phyloP scores from a whole-genome alignment of 2,888 invertebrate genomes.

The Machimus rusticus region DNA sequence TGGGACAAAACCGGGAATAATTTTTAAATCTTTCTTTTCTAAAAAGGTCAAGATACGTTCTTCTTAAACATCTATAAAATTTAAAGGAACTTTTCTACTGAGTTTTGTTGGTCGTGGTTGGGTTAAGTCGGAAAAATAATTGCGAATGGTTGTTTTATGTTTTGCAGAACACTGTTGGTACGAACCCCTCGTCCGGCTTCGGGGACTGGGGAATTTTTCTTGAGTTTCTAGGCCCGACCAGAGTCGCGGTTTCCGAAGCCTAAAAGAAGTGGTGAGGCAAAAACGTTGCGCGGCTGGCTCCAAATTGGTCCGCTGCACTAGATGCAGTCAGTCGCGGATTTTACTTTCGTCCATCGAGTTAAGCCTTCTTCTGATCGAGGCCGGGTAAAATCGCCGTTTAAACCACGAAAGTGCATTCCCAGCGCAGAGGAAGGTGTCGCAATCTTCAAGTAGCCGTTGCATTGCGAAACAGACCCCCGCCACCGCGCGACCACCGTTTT shows the following conservation, averaged over 20 bases:
- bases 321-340: constrained; percentile 62
- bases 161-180: neutral
- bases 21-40: too few relatives aligned
- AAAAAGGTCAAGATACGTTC: too few relatives aligned
- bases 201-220: neutral
- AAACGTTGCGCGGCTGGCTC: neutral
- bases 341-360: constrained; percentile 62
- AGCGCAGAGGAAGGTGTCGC: neutral
- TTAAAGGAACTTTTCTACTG: too few relatives aligned
- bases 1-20: too few relatives aligned
- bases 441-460: neutral
- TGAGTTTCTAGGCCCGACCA: neutral
- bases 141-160: neutral
- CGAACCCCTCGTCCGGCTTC: neutral
- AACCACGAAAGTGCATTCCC: constrained; percentile 8
- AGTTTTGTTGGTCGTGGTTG: too few relatives aligned
- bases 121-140: too few relatives aligned
- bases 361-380: constrained; percentile 18
- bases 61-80: too few relatives aligned
- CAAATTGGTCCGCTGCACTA: constrained; percentile 46
- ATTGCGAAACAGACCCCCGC: neutral
- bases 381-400: neutral
- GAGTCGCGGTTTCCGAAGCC: neutral
- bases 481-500: neutral
- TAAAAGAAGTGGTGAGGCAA: neutral